Evolutionary conservation across 2,888 invertebrate species (phyloP), one percentile per base, ranked within the genome.

Genomic region (Xanthorhoe designata): DNA sequence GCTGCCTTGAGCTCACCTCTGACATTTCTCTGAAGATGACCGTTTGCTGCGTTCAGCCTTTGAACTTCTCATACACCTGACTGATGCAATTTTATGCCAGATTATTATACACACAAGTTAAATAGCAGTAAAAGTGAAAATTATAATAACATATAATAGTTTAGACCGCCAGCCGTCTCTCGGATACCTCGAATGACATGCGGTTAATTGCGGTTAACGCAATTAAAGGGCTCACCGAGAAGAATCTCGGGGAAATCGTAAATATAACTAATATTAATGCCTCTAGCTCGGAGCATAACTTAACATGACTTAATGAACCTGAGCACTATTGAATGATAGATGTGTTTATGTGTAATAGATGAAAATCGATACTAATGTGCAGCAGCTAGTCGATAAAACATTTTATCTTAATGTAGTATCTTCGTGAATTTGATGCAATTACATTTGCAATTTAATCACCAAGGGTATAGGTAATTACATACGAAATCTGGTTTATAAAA

Each of bases 21-120:
- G 90, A 81, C 89, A 91, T 91, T 91, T 89, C 69, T 69, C 72
- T 76, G 82, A 82, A 86, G 89, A 91, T 87, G 89, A 85, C 89
- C 87, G 84, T 82, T 86, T 83, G 83, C 83, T 79, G 78, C 77
- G 76, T 79, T 76, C 82, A 87, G 86, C 85, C 87, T 89, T 85
- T 91, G 87, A 90, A 90, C 89, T 88, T 80, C 81, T 82, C 77
- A 74, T 77, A 80, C 79, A 78, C 77, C 73, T 78, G 76, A 80
- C 85, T 86, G 80, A 84, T 85, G 88, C 82, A 87, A 88, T 87
- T 88, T 88, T 86, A 88, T 87, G 84, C 84, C 77, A 85, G 81
- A 87, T 88, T 87, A 86, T 84, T 84, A 85, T 83, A 76, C 76
- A 78, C 80, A 78, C 76, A 82, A 80, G 75, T 73, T 78, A 70